Evolutionary conservation across 2,888 invertebrate species (phyloP).

Genomic region (Frankliniella intonsa): DNA sequence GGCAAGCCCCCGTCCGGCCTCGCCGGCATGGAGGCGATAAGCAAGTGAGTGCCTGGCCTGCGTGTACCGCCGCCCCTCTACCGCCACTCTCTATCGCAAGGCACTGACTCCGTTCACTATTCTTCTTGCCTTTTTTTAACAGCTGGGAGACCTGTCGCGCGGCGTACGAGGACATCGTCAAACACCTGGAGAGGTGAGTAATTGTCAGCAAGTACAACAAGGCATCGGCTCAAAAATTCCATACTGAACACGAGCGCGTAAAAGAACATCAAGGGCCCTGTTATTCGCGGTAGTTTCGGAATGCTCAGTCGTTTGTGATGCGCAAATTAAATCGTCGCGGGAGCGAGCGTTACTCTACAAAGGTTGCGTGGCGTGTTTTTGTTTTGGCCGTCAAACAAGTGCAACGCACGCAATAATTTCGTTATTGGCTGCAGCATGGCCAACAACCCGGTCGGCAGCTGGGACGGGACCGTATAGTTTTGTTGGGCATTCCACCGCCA

Average conservation of each 20-base stretch:
- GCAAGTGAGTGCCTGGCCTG: constrained; percentile 58
- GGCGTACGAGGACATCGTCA: constrained; percentile 91
- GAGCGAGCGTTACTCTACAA: background rate
- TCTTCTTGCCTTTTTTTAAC: constrained; percentile 50
- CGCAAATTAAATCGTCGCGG: background rate
- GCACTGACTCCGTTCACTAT: background rate
- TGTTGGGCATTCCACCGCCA: background rate
- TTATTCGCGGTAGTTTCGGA: too few relatives aligned
- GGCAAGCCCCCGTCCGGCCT: constrained; percentile 53
- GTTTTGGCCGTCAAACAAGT: background rate
- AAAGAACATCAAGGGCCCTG: too few relatives aligned
- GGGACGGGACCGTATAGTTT: background rate
- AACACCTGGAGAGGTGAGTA: constrained; percentile 87
- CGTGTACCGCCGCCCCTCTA: background rate
- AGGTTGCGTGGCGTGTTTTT: background rate
- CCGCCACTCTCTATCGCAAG: background rate
- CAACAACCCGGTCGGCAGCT: background rate
- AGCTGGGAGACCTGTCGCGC: constrained; percentile 94
- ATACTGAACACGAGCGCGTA: too few relatives aligned
- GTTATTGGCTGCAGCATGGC: background rate
- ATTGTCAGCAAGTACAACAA: background rate
- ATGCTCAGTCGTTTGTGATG: too few relatives aligned
- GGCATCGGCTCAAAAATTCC: too few relatives aligned
- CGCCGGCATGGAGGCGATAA: constrained; percentile 72
- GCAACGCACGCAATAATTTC: constrained; percentile 8